These are phyloP conservation scores for Ptychoptera contaminata DNA, from an alignment of 2,888 invertebrate genomes.

Conservation along the genomic window DNA sequence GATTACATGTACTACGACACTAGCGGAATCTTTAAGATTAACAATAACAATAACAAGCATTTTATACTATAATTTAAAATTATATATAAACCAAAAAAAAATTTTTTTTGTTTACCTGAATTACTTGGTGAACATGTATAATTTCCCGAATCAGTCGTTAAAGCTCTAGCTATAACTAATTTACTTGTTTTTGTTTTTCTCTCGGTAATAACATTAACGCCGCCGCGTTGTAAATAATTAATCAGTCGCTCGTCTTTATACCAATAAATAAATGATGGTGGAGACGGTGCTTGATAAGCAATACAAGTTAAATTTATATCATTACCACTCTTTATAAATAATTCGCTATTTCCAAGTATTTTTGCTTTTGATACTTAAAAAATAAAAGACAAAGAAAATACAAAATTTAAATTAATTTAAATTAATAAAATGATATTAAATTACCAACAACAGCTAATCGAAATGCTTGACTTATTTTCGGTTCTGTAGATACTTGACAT, in stretches of 20 bases:
- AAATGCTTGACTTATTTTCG: slow-evolving; percentile 59
- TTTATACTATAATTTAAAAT: background rate
- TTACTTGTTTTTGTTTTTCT: slow-evolving; percentile 73
- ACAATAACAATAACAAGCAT: too few relatives aligned
- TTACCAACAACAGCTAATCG: slow-evolving; percentile 54
- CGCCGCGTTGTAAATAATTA: slow-evolving; percentile 72
- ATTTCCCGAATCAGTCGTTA: slow-evolving; percentile 72
- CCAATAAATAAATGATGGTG: slow-evolving; percentile 65
- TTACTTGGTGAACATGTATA: slow-evolving; percentile 81
- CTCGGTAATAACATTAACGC: slow-evolving; percentile 75
- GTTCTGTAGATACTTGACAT: slow-evolving; percentile 64
- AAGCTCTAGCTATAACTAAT: slow-evolving; percentile 70
- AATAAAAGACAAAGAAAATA: slow-evolving; percentile 2
- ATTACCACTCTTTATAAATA: slow-evolving; percentile 77
- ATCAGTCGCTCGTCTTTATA: slow-evolving; percentile 69
- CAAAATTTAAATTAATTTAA: background rate
- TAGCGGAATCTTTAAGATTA: slow-evolving; percentile 51
- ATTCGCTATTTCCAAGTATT: slow-evolving; percentile 70
- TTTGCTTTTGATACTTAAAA: slow-evolving; percentile 73
- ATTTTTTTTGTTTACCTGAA: slow-evolving; percentile 35
- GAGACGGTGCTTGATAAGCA: slow-evolving; percentile 52
- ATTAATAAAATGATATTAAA: slow-evolving; percentile 21
- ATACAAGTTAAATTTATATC: slow-evolving; percentile 85
- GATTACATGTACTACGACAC: slow-evolving; percentile 68
- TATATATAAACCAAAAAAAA: background rate